phyloP scores from a whole-genome alignment of 2,797 vertebrate species.

The Coccyzus lansbergi region DNA sequence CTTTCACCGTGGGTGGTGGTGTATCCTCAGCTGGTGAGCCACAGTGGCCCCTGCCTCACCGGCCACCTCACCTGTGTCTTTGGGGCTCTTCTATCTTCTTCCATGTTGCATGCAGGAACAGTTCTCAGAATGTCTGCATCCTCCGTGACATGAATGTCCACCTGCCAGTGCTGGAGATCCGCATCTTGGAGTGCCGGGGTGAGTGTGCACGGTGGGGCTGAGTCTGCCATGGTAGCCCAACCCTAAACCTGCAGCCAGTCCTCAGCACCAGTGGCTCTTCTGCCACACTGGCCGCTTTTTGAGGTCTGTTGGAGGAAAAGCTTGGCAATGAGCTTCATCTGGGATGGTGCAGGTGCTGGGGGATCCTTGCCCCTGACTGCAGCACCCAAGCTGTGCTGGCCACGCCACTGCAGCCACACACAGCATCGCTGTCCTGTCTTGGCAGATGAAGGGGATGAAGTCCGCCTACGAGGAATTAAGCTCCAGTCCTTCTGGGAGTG shows the following conservation, averaged over 20 bases:
- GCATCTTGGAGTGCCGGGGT: conserved; percentile 94
- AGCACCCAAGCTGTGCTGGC: rapidly evolving
- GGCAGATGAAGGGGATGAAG: conserved; percentile 91
- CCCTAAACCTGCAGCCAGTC: rapidly evolving
- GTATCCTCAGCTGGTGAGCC: background rate
- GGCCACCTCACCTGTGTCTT: background rate
- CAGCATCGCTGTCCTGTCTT: background rate
- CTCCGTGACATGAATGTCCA: conserved; percentile 90
- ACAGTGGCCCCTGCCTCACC: rapidly evolving
- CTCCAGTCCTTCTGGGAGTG: conserved; percentile 91
- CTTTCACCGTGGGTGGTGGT: background rate
- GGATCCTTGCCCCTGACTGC: background rate
- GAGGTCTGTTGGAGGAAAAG: background rate
- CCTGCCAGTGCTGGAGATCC: conserved; percentile 91
- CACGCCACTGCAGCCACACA: rapidly evolving
- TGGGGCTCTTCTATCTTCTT: background rate
- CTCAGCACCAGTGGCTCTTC: background rate
- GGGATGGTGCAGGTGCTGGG: background rate
- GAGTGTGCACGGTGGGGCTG: background rate
- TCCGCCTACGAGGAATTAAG: conserved; percentile 92
- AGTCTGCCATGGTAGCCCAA: background rate
- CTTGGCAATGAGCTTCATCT: background rate
- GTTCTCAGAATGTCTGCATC: conserved; percentile 91
- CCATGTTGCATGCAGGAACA: conserved; percentile 76
- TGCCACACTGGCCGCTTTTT: background rate